Percentiles rank a stretch among this genome's conserved stretches.
Conservation (phyloP, 2,888 invertebrate genomes). For the Holacanthella duospinosa region DNA sequence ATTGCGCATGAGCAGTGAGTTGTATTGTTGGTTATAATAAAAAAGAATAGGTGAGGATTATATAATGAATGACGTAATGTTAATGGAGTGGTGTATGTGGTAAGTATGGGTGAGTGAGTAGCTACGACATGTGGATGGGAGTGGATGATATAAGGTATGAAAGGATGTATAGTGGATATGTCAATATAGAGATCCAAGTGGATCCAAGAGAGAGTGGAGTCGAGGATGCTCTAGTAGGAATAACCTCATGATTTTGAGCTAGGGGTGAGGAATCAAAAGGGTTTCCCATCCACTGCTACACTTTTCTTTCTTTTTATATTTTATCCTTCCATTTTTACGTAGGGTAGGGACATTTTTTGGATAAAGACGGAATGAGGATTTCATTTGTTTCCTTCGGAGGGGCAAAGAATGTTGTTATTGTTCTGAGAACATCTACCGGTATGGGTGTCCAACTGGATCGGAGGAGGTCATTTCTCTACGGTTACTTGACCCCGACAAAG, state of each 20-base stretch:
- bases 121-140: background rate
- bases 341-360: background rate
- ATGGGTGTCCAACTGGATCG: background rate
- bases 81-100: background rate
- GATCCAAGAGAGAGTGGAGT: background rate
- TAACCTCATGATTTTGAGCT: background rate
- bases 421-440: background rate
- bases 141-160: no score
- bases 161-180: background rate
- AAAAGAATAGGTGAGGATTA: background rate
- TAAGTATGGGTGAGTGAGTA: background rate
- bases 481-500: background rate
- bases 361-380: background rate
- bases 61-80: background rate
- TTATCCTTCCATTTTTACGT: slow-evolving; percentile 31
- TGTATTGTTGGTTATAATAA: background rate
- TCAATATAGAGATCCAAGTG: background rate
- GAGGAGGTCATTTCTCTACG: background rate
- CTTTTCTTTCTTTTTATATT: slow-evolving; percentile 30
- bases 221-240: background rate
- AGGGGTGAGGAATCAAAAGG: background rate
- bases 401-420: slow-evolving; percentile 4
- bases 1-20: background rate
- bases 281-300: background rate
- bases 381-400: background rate